Percentiles rank a stretch among this genome's conserved stretches.
Conservation (phyloP, 2,113 vertebrate species). For the Haemorhous mexicanus region DNA sequence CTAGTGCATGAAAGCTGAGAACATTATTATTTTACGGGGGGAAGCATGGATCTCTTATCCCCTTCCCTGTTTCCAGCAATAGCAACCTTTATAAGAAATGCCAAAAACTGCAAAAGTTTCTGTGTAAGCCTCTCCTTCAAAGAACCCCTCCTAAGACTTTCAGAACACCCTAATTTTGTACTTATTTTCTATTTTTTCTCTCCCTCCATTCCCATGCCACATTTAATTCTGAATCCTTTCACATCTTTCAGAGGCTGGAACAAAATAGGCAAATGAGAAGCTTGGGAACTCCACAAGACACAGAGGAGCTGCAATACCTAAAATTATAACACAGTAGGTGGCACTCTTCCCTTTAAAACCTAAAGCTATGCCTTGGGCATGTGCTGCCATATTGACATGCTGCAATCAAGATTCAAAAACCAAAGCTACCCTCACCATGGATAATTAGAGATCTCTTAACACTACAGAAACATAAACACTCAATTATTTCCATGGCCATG, state of each 20-base stretch:
- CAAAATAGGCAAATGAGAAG: not conserved
- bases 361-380: not conserved
- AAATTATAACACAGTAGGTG: slow-evolving; percentile 34
- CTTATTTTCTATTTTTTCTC: not conserved
- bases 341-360: slow-evolving; percentile 49
- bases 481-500: not conserved
- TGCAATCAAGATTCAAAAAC: not conserved
- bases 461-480: not conserved
- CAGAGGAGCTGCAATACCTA: not conserved
- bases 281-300: not conserved
- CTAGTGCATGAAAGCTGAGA: not conserved
- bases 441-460: not conserved
- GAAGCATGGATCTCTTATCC: not conserved
- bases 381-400: slow-evolving; percentile 1
- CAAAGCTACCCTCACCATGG: not conserved
- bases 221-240: not conserved
- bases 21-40: not conserved
- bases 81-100: not conserved
- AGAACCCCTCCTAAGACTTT: not conserved
- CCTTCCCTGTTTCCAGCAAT: not conserved
- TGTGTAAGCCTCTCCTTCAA: not conserved
- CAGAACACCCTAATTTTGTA: not conserved
- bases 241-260: not conserved
- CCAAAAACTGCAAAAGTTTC: not conserved
- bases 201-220: not conserved